Base-by-base conservation (phyloP, 1,140 invertebrate species). In the Drosophila arizonae region DNA sequence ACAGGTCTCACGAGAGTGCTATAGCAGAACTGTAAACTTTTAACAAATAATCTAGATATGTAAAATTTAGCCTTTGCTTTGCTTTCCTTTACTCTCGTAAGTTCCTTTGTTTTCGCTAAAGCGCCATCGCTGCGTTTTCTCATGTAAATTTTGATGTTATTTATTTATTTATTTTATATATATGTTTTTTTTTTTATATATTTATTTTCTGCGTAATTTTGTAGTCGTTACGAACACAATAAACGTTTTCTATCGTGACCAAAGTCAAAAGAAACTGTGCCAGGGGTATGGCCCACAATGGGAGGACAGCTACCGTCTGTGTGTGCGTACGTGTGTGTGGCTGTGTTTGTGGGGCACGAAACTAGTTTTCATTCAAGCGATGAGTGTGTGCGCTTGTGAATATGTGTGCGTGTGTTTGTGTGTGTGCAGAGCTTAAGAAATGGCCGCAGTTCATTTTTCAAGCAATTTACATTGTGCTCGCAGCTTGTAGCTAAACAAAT, bases 251-350 rank as follows among this genome's bases (percentile, higher is more conserved):
- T 87, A 88, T 87, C 82, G 82, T 87, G 79, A 87, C 82, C 82
- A 87, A 87, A 87, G 82, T 87, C 84, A 88, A 88, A 88, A 84
- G 84, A 87, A 87, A 88, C 69, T 88, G 70, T 87, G 84, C 84
- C 84, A 87, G 84, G 84, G 84, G 79, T 87, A 87, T 77, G 76
- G 64, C 84, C 67, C 72, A 87, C 82, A 81, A 81, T 81, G 36
- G 63, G 51, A 76, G 76, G 60, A 75, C 50, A 60, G 45, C 62
- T 33, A 24, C 33, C 33, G 15, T 17, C 15, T 36, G 43, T 55
- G 57, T 55, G 50, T 67, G 30, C 46, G 48, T 63, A 56, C 68
- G 67, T 81, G 66, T 66, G 41, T 56, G 13, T 65, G 26, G n/a
- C 43, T 72, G 36, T 52, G 46, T 58, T 48, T 72, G 55, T 66